Evolutionary conservation across 2,888 invertebrate genomes (phyloP), one percentile per base, ranked within the genome.

Genomic region (Andrena dorsata): DNA sequence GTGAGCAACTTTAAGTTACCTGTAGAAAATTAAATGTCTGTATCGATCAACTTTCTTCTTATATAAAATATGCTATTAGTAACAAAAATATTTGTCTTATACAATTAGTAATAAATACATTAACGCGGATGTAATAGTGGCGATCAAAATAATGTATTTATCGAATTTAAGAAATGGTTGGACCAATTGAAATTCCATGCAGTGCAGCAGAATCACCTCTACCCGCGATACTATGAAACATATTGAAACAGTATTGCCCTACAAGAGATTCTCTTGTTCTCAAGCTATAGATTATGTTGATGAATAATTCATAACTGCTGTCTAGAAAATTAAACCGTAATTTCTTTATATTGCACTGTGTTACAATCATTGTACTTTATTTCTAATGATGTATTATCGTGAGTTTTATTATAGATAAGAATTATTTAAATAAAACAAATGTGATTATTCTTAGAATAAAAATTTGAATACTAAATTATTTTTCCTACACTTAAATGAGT

Each of bases 231-330:
- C 72, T 49, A 10, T 5, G 47, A 63, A 53, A 1, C 8, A 56
- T 26, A 49, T 56, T 51, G 49, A n/a, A 56, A 68, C 30, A 32
- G 41, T 28, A 66, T n/a, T 23, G 35, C 49, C 49, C 20, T 41
- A 35, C 26, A 30, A 64, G 68, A 51, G 80, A 80, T 80, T 56
- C 79, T 71, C 66, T 41, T 53, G 51, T 10, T 23, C 41, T 71
- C 47, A 71, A 20, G 47, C 41, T 53, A 20, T 47, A 66, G 5
- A 35, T 72, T 68, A 80, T 49, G 49, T 16, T 35, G 5, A 72
- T 80, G 68, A 79, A 80, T 80, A 68, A 80, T 80, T 64, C 51
- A 80, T 80, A 35, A 66, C 60, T 20, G 13, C 28, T 63, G 47
- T 6, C 20, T 68, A 56, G n/a, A 68, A 23, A 49, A 28, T 56